These are phyloP conservation scores for Poecilia picta DNA, from an alignment of 2,797 vertebrate genomes.

Conservation along the genomic window DNA sequence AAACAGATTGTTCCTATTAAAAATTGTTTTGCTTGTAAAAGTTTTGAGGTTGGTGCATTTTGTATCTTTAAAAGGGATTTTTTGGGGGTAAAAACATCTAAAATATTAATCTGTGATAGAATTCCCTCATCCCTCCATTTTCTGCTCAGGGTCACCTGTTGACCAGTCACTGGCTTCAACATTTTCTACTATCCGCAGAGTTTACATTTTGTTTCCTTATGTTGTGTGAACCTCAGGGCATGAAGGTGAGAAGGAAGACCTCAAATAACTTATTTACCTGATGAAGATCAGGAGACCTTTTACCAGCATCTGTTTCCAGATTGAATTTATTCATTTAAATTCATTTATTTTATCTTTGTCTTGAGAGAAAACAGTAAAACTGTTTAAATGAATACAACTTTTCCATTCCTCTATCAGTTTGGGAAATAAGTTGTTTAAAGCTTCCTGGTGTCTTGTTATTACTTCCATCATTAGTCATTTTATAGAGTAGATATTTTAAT, in stretches of 20 bases:
- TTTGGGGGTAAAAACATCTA: not conserved
- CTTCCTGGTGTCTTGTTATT: not conserved
- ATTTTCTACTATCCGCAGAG: not conserved
- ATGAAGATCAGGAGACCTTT: not conserved
- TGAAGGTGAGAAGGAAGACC: not conserved
- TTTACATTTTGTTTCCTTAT: not conserved
- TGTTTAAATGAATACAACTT: not conserved
- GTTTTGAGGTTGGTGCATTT: not conserved
- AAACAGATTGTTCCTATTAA: not conserved
- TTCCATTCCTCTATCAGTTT: not conserved
- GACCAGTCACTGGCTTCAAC: not conserved
- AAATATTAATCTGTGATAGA: not conserved
- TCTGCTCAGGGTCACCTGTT: not conserved
- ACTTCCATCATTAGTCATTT: not conserved
- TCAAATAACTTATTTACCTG: not conserved
- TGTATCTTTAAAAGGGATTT: not conserved
- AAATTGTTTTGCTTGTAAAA: not conserved
- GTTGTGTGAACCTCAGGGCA: not conserved
- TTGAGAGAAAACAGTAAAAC: not conserved
- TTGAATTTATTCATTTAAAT: not conserved
- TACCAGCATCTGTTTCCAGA: not conserved
- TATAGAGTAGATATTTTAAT: not conserved
- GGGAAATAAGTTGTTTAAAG: not conserved
- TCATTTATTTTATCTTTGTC: not conserved
- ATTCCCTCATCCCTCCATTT: not conserved